phyloP scores from a whole-genome alignment of 2,797 vertebrate genomes.

The Sebastes flavidus region DNA sequence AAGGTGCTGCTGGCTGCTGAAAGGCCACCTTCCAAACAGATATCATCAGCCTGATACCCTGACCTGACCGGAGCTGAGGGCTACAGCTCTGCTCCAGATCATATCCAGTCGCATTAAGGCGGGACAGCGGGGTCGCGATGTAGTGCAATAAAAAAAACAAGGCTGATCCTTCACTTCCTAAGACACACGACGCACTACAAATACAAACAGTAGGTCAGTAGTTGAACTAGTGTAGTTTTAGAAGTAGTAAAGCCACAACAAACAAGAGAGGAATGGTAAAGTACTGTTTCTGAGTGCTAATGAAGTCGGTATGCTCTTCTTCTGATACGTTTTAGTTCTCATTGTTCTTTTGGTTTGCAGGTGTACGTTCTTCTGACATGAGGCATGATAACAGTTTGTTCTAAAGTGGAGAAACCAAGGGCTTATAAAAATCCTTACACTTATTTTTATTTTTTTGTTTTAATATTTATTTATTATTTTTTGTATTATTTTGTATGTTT shows the following conservation, averaged over 20 bases:
- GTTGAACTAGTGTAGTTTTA: neutral
- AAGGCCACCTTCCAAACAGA: slow-evolving; percentile 59
- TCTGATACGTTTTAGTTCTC: neutral
- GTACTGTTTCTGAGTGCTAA: neutral
- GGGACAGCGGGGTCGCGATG: slow-evolving; percentile 8
- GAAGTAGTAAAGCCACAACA: neutral
- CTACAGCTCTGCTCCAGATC: slow-evolving; percentile 28
- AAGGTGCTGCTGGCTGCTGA: slow-evolving; percentile 53
- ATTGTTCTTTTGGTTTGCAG: neutral
- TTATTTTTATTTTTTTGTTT: too few species aligned
- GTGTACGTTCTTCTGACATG: neutral
- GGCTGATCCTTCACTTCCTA: slow-evolving; percentile 7
- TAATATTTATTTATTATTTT: too few species aligned
- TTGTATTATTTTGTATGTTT: too few species aligned
- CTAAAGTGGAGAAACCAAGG: neutral
- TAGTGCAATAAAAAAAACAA: slow-evolving; percentile 18
- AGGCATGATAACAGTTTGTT: neutral
- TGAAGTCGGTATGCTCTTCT: neutral
- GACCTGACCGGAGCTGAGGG: slow-evolving; percentile 43
- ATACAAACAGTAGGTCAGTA: neutral
- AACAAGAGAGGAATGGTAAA: neutral
- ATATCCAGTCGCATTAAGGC: slow-evolving; percentile 30
- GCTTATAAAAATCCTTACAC: too few species aligned
- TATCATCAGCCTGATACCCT: slow-evolving; percentile 48
- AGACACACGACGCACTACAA: neutral